Evolutionary conservation across 2,113 vertebrate genomes (phyloP), one percentile per base, ranked within the genome.

Genomic region (Gambusia holbrooki): DNA sequence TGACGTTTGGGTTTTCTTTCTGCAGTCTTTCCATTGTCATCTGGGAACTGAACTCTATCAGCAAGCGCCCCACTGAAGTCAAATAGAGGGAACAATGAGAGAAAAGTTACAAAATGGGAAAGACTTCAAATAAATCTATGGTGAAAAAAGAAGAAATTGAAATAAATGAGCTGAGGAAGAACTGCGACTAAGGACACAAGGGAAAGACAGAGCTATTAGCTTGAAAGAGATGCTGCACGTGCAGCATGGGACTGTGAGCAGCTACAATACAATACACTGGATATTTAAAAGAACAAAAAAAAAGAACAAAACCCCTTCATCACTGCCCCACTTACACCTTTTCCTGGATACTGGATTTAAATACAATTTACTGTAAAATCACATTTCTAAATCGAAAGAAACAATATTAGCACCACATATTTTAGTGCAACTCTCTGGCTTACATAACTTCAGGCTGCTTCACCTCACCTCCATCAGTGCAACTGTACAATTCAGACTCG

Each of bases 1-100:
- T 97, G 83, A 99, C 98, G 0, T 97, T 97, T 0, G 98, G 97
- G 89, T 99, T 99, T 86, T 99, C 97, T 90, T 95, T 96, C 92
- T 99, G 98, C 84, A 99, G 97, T 78, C 96, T 95, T 84, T 99
- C 98, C 96, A 99, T 96, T 45, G 96, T 97, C 98, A 99, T 98
- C 92, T 94, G 96, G 71, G 97, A 97, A 90, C 96, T 96, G 92
- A 99, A 99, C 93, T 99, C 98, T 0, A 99, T 99, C 88, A 99
- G 95, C 87, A 99, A 94, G 69, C 97, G 97, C 2, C 98, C 97
- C 62, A 99, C 98, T 99, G 94, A 76, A 74, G 73, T 73, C 60
- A 51, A 74, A 63, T 54, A 67, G 25, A 58, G 65, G 30, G 66
- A n/a, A 15, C 66, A 29, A 12, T 54, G 71, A 71, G 33, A 72